Evolutionary conservation across 2,888 invertebrate species (phyloP), one percentile per base, ranked within the genome.

Genomic region (Drosophila anomalata): DNA sequence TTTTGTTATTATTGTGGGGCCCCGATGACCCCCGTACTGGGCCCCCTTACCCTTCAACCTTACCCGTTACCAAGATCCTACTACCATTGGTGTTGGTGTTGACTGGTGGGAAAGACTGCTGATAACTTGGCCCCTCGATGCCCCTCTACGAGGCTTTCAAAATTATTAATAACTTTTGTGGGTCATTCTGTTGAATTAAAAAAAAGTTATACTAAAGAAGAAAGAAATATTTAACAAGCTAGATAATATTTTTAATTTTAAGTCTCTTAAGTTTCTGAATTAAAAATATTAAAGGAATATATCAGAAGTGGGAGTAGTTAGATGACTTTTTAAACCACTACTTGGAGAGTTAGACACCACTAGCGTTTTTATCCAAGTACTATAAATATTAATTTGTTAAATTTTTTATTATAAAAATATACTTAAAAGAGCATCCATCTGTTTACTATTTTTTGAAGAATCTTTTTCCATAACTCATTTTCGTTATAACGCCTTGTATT

Each of bases 1-100:
- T 69, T 71, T 70, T 70, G 65, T 65, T 65, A 53, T 53, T 65
- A 65, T 65, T 69, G 70, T 53, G 61, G 60, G 56, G 52, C 36
- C 44, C 41, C 61, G 24, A 55, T 72, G 60, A 50, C 68, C 59
- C 57, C 59, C 46, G 31, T 44, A 50, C 12, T 33, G 17, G 17
- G 17, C 17, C 17, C 17, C 39, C 42, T n/a, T n/a, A 4, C 36
- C 36, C 36, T 20, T 8, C 14, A 9, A 20, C 31, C 22, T 11
- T 44, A n/a, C 24, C 42, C 42, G 55, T 12, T 11, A 22, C 63
- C 50, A n/a, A 33, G 29, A 44, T 55, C 51, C 67, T 14, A 44
- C 62, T 52, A 36, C 52, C 36, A 36, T 5, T 5, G 33, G 36
- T 46, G 36, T 5, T 5, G 33, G 36, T 46, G 36, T 39, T 46